These are phyloP conservation scores for Donacobius atricapilla DNA, from an alignment of 2,113 vertebrate genomes.

Conservation along the genomic window DNA sequence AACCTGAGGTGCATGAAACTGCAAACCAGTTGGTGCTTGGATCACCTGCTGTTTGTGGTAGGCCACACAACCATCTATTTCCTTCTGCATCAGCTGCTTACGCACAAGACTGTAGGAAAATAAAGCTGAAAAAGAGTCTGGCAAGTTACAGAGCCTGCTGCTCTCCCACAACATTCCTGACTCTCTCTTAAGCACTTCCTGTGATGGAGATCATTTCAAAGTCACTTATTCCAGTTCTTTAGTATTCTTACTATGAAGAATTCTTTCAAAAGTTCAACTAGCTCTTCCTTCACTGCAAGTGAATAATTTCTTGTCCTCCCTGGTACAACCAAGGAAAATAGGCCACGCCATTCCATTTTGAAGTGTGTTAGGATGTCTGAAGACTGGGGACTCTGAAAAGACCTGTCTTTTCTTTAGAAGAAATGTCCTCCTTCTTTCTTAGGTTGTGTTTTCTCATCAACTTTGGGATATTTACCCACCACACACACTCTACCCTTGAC, in stretches of 20 bases:
- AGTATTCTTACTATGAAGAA: background rate
- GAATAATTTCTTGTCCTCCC: background rate
- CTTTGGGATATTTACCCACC: background rate
- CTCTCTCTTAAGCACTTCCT: background rate
- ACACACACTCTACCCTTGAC: background rate
- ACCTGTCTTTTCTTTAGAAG: background rate
- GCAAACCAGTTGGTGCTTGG: background rate
- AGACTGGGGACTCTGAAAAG: background rate
- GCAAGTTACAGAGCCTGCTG: background rate
- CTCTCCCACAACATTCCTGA: constrained; percentile 34
- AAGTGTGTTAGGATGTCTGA: background rate
- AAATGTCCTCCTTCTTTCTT: background rate
- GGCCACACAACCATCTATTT: background rate
- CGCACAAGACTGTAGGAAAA: constrained; percentile 3
- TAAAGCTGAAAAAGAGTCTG: background rate
- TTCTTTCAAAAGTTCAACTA: background rate
- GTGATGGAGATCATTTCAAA: background rate
- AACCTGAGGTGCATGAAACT: background rate
- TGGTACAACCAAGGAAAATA: background rate
- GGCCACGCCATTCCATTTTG: background rate
- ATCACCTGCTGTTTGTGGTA: constrained; percentile 18
- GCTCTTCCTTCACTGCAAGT: background rate
- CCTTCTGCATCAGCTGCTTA: constrained; percentile 6
- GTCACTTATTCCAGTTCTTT: background rate
- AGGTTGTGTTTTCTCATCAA: background rate